phyloP scores from a whole-genome alignment of 2,797 vertebrate species.

The Brachyalestes nurse region DNA sequence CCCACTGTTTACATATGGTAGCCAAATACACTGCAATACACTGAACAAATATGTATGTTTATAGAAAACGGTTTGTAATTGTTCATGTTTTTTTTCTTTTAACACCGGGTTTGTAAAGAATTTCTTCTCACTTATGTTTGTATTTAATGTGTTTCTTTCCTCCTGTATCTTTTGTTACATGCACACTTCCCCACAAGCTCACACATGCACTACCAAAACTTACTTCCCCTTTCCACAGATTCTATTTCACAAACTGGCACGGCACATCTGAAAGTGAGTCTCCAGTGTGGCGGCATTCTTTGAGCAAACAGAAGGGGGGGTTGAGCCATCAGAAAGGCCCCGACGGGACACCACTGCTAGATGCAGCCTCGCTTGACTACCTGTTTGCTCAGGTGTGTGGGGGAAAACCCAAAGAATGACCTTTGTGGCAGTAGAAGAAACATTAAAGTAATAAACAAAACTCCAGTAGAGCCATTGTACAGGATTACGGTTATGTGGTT shows the following conservation, averaged over 20 bases:
- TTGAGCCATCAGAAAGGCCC: constrained; percentile 77
- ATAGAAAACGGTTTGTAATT: background rate
- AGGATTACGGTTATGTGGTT: constrained; percentile 13
- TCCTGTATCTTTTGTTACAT: background rate
- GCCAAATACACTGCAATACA: background rate
- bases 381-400: constrained; percentile 90
- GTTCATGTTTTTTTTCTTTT: background rate
- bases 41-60: background rate
- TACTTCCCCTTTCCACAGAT: constrained; percentile 74
- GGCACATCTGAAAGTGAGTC: constrained; percentile 91
- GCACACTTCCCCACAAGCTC: background rate
- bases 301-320: constrained; percentile 84
- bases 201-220: background rate
- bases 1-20: constrained; percentile 23
- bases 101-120: background rate
- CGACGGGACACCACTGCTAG: constrained; percentile 90
- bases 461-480: background rate
- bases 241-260: constrained; percentile 97
- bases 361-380: constrained; percentile 88
- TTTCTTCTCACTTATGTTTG: background rate
- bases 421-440: background rate
- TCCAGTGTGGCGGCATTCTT: constrained; percentile 91
- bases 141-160: background rate
- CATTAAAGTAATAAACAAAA: constrained; percentile 11
- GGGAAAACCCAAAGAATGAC: background rate